Evolutionary conservation across 1,140 invertebrate species (phyloP), one percentile per base, ranked within the genome.

Genomic region (Drosophila neocordata): DNA sequence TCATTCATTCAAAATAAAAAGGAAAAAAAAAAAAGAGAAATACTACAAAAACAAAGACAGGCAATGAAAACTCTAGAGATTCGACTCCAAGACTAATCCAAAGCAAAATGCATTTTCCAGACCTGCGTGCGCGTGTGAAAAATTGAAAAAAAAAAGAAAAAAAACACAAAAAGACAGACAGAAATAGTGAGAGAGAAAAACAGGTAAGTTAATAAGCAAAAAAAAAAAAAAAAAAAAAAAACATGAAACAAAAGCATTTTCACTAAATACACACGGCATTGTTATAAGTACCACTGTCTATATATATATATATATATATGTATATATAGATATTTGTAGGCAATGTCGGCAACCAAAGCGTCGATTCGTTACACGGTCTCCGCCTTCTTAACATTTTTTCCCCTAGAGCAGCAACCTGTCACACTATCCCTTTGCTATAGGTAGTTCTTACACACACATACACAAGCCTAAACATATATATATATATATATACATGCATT

Each of bases 171-270:
- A 6, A 6, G 13, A 13, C 5, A 11, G 12, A 2, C 2, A 3
- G 4, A 7, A 41, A 13, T 73, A 64, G 62, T 61, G 27, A 73
- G 76, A 65, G 69, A 64, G 62, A 64, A 77, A 77, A 69, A 71
- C 82, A 85, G 81, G 82, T 87, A 87, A 82, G 81, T 87, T 87
- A 85, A 87, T 87, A 87, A 85, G 81, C 77, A 56, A 65, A 63
- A 35, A 51, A 35, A 51, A 59, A 24, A 24, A 27, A 27, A 38
- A n/a, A n/a, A n/a, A n/a, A 35, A 55, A 44, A 27, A 35, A 15
- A 34, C 52, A 56, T 57, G 48, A 75, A 64, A 81, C 82, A 71
- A 70, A 77, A 75, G 78, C 70, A 81, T 78, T 78, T 75, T 82
- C 78, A 75, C 78, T 87, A 85, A 85, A 87, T 72, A 87, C 69